phyloP scores from a whole-genome alignment of 2,888 invertebrate genomes.

The Ectemnius continuus region DNA sequence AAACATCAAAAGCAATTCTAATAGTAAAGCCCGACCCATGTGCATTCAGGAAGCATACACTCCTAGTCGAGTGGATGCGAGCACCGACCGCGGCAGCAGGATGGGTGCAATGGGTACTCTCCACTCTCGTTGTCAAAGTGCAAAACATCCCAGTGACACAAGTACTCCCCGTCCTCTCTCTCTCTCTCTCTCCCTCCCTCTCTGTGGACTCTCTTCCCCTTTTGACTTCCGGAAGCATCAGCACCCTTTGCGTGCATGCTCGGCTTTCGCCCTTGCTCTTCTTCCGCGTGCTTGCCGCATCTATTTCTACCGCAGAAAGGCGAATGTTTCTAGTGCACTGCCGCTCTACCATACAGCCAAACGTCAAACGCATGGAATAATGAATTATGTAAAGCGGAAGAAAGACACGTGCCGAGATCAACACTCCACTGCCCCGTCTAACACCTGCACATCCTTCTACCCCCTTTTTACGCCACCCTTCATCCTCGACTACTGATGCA shows the following conservation, averaged over 20 bases:
- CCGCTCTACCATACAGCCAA: neutral
- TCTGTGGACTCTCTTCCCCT: neutral
- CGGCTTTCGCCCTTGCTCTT: neutral
- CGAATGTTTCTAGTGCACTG: constrained; percentile 6
- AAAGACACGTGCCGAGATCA: neutral
- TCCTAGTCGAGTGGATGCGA: neutral
- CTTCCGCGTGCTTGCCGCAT: neutral
- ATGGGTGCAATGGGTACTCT: neutral
- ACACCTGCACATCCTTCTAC: constrained; percentile 1
- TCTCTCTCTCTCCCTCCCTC: too few relatives aligned
- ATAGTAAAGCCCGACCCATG: neutral
- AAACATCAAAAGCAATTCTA: neutral
- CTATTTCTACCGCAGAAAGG: neutral
- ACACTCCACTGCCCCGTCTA: neutral
- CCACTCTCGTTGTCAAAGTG: constrained; percentile 18
- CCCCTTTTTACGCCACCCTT: constrained; percentile 18
- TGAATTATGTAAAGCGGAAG: constrained; percentile 4
- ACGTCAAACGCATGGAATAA: constrained; percentile 1
- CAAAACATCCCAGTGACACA: constrained; percentile 10
- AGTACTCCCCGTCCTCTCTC: neutral
- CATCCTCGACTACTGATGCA: constrained; percentile 19
- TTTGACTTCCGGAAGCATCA: constrained; percentile 1
- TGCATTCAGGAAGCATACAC: constrained; percentile 3
- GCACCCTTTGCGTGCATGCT: neutral
- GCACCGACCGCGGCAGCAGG: neutral